Evolutionary conservation across 2,113 vertebrate genomes (phyloP).

Genomic region (Saguinus imperator): DNA sequence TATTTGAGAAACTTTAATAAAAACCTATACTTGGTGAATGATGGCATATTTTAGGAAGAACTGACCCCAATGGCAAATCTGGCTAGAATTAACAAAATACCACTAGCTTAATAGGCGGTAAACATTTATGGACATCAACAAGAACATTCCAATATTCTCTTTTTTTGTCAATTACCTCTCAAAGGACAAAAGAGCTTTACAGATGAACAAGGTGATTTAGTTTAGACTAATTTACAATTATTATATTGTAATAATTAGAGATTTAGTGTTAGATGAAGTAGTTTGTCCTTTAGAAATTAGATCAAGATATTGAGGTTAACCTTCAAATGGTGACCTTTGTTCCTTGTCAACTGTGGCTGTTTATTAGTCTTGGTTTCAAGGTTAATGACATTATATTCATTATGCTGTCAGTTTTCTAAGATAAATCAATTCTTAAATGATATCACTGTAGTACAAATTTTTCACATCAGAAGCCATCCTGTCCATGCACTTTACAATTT

Average conservation of each 20-base stretch:
- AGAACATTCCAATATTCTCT: background rate
- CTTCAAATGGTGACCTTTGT: slow-evolving; percentile 43
- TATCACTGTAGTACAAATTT: slow-evolving; percentile 30
- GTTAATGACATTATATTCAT: slow-evolving; percentile 63
- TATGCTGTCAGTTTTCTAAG: slow-evolving; percentile 55
- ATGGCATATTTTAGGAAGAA: background rate
- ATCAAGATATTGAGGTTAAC: slow-evolving; percentile 45
- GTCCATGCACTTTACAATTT: background rate
- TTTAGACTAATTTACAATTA: slow-evolving; percentile 36
- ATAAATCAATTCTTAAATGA: slow-evolving; percentile 67
- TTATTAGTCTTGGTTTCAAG: slow-evolving; percentile 58
- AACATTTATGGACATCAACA: background rate
- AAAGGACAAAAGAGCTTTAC: background rate
- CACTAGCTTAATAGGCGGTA: background rate
- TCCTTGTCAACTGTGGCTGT: slow-evolving; percentile 29
- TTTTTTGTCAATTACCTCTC: background rate
- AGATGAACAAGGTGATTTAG: slow-evolving; percentile 8
- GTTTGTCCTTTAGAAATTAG: slow-evolving; percentile 52
- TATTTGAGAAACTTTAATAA: slow-evolving; percentile 7
- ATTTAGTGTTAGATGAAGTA: slow-evolving; percentile 17
- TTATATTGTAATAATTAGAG: slow-evolving; percentile 43
- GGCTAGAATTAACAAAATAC: background rate
- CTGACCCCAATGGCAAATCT: background rate
- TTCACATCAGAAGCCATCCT: slow-evolving; percentile 33
- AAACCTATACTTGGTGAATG: background rate